A percentile compares a stretch with the other conserved stretches of the same genome.
phyloP scores from a whole-genome alignment of 2,888 invertebrate species.

The Folsomia manolachei region DNA sequence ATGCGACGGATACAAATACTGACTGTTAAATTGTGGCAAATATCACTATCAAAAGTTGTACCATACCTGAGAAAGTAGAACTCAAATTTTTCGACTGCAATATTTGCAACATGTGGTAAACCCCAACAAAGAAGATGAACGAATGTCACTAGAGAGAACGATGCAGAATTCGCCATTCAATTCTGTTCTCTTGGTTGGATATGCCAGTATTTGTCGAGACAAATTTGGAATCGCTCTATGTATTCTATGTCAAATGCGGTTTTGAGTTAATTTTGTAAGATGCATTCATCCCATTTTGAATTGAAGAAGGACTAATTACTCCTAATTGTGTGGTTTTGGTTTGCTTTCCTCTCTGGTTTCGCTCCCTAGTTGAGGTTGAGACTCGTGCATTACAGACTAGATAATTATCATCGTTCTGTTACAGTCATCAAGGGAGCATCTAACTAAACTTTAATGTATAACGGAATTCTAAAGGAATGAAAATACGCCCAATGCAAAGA shows the following conservation, averaged over 20 bases:
- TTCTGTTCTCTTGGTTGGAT: no score
- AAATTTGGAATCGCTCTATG: constrained; percentile 3
- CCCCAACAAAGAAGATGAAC: neutral
- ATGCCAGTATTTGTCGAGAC: no score
- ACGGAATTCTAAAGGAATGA: neutral
- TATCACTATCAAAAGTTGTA: no score
- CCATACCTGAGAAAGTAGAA: neutral
- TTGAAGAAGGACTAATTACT: constrained; percentile 2
- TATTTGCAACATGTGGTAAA: constrained; percentile 2
- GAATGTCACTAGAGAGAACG: neutral
- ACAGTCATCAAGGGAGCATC: neutral
- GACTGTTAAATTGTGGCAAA: no score
- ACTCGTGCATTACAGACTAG: neutral
- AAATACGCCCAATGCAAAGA: neutral
- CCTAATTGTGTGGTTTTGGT: constrained; percentile 2
- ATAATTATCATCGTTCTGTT: neutral
- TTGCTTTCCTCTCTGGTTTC: neutral
- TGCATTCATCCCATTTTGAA: neutral
- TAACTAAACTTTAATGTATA: neutral
- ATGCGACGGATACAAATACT: no score
- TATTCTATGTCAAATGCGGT: neutral
- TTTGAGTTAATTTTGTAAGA: neutral
- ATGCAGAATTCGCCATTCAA: no score
- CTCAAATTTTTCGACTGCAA: neutral
- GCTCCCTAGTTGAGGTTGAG: neutral